phyloP scores from a whole-genome alignment of 2,888 invertebrate genomes.

The Creontiades dilutus region DNA sequence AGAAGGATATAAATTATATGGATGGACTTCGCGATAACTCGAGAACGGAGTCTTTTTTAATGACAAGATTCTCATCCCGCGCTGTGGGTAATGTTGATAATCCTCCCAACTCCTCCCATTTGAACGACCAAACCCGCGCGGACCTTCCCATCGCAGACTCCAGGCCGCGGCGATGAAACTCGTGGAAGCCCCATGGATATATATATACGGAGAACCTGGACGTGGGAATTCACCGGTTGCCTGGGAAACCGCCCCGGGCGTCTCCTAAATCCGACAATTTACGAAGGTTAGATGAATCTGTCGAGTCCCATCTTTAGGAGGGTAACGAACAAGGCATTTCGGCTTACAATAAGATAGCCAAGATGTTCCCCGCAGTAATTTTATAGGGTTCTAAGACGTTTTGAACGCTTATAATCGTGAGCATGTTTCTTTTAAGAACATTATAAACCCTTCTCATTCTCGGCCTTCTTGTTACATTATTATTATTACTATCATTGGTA shows the following conservation, averaged over 20 bases:
- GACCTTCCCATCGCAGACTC: slow-evolving; percentile 12
- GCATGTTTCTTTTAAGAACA: too few species aligned
- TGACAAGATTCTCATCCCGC: background rate
- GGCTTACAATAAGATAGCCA: background rate
- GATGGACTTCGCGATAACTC: background rate
- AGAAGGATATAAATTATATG: background rate
- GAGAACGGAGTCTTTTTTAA: background rate
- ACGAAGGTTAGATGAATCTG: slow-evolving; percentile 28
- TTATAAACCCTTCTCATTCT: too few species aligned
- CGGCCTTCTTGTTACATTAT: too few species aligned
- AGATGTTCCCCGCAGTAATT: background rate
- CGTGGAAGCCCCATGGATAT: slow-evolving; percentile 14
- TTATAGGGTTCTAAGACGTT: background rate
- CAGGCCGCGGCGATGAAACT: background rate
- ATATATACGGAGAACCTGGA: background rate
- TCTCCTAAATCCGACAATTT: slow-evolving; percentile 17
- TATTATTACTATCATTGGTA: too few species aligned
- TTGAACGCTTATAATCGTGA: too few species aligned
- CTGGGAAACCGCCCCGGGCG: slow-evolving; percentile 28
- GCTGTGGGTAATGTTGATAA: background rate
- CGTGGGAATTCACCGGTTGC: slow-evolving; percentile 35
- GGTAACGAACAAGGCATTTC: background rate
- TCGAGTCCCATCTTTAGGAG: background rate
- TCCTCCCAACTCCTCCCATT: background rate
- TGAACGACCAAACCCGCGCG: background rate